A percentile compares a stretch with the other conserved stretches of the same genome.
phyloP scores from a whole-genome alignment of 2,888 invertebrate species.

The Apantesis nais region DNA sequence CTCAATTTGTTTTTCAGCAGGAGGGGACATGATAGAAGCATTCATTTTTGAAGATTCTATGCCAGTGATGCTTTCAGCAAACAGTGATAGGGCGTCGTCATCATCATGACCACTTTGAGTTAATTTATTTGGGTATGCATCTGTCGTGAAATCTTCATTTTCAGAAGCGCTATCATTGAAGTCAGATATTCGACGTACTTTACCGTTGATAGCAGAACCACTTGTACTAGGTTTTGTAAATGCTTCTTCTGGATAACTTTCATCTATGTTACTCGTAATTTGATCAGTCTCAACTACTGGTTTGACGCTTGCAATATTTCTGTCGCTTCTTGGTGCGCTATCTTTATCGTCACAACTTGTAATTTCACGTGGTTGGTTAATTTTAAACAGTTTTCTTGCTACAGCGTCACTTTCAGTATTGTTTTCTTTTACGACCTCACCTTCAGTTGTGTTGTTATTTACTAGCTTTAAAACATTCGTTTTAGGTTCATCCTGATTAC shows the following conservation, averaged over 20 bases:
- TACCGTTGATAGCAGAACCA: background rate
- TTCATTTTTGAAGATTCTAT: constrained; percentile 60
- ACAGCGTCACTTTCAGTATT: background rate
- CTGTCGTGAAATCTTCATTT: constrained; percentile 5
- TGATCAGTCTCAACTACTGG: constrained; percentile 1
- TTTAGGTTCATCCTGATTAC: background rate
- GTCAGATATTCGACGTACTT: constrained; percentile 7
- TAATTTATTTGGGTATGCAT: background rate
- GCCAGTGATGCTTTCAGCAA: constrained; percentile 73
- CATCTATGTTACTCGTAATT: background rate
- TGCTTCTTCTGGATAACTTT: constrained; percentile 4
- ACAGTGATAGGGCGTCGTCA: constrained; percentile 73
- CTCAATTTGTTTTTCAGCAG: constrained; percentile 36
- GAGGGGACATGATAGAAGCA: constrained; percentile 29
- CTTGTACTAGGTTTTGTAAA: constrained; percentile 17
- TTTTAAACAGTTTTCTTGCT: background rate
- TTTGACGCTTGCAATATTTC: background rate
- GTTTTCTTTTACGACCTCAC: background rate
- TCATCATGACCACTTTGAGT: constrained; percentile 48
- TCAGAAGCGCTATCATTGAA: constrained; percentile 13
- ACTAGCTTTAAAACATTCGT: background rate
- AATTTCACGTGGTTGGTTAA: background rate
- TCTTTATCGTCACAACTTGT: background rate
- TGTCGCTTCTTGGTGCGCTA: background rate
- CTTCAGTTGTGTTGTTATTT: background rate